These are phyloP conservation scores for Laupala kohalensis DNA, from an alignment of 1,140 invertebrate genomes.

Conservation along the genomic window DNA sequence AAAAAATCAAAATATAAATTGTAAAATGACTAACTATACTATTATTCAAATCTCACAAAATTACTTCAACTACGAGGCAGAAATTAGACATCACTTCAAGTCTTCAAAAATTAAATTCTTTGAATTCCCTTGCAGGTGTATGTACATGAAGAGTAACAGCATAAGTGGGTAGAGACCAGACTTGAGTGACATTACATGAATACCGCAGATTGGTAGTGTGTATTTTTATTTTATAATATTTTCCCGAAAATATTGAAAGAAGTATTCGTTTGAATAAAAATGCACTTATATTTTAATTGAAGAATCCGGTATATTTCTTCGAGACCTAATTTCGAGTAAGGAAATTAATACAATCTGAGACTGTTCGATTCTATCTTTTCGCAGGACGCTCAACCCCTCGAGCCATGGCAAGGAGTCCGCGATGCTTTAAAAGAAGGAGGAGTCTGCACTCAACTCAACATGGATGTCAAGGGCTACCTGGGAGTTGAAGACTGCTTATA, in stretches of 20 bases:
- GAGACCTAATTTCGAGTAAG: too few relatives aligned
- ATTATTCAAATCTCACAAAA: not conserved
- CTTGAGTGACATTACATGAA: too few relatives aligned
- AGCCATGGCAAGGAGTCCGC: conserved; percentile 37
- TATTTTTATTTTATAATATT: too few relatives aligned
- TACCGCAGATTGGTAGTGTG: too few relatives aligned
- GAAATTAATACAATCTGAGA: too few relatives aligned
- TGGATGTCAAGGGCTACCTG: not conserved
- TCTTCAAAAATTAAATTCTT: not conserved
- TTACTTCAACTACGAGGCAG: not conserved
- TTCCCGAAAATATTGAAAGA: too few relatives aligned
- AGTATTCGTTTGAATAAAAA: too few relatives aligned
- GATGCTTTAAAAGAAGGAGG: conserved; percentile 37
- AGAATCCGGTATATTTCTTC: too few relatives aligned
- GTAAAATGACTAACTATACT: not conserved
- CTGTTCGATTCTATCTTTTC: conserved; percentile 7
- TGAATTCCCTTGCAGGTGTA: not conserved
- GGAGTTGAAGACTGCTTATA: conserved; percentile 11
- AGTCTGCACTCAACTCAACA: not conserved
- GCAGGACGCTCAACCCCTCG: conserved; percentile 39
- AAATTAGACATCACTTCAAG: not conserved
- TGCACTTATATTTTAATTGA: too few relatives aligned
- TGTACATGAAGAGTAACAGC: not conserved
- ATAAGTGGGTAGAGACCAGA: too few relatives aligned
- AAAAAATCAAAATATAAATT: not conserved